Evolutionary conservation across 1,140 invertebrate genomes (phyloP).

Genomic region (Aplysia californica): DNA sequence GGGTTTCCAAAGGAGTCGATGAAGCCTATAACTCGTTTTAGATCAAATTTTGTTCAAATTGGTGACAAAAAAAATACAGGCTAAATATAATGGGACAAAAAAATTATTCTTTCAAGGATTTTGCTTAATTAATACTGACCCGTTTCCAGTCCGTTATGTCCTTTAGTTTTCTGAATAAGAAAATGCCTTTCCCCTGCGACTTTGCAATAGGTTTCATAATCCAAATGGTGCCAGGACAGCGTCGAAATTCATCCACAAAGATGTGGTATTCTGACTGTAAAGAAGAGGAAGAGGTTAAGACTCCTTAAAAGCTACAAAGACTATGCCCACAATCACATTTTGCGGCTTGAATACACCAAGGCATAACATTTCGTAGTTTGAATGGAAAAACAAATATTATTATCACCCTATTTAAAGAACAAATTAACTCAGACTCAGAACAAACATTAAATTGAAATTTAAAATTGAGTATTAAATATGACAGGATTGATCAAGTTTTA

Average conservation of each 20-base stretch:
- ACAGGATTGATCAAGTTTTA: too few relatives aligned
- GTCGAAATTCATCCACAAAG: constrained; percentile 70
- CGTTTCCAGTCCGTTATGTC: constrained; percentile 71
- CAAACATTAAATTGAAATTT: neutral
- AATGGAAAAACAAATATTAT: too few relatives aligned
- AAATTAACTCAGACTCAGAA: too few relatives aligned
- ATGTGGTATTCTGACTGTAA: constrained; percentile 69
- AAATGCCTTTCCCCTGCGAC: constrained; percentile 70
- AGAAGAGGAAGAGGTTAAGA: neutral
- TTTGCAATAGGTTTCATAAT: constrained; percentile 70
- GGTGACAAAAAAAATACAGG: too few relatives aligned
- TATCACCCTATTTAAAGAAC: too few relatives aligned
- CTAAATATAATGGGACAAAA: too few relatives aligned
- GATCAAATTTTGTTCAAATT: too few relatives aligned
- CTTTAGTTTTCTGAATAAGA: constrained; percentile 68
- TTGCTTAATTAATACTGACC: constrained; percentile 52
- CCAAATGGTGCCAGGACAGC: constrained; percentile 67
- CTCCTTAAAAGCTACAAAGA: neutral
- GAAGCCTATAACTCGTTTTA: too few relatives aligned
- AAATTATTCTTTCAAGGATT: too few relatives aligned
- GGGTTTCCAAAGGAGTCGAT: too few relatives aligned
- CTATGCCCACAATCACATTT: too few relatives aligned
- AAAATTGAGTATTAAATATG: too few relatives aligned
- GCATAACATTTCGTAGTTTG: neutral
- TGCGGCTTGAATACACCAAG: neutral